These are phyloP conservation scores for Pocillopora verrucosa DNA, from an alignment of 64 coral and sea anemone genomes.

Conservation along the genomic window DNA sequence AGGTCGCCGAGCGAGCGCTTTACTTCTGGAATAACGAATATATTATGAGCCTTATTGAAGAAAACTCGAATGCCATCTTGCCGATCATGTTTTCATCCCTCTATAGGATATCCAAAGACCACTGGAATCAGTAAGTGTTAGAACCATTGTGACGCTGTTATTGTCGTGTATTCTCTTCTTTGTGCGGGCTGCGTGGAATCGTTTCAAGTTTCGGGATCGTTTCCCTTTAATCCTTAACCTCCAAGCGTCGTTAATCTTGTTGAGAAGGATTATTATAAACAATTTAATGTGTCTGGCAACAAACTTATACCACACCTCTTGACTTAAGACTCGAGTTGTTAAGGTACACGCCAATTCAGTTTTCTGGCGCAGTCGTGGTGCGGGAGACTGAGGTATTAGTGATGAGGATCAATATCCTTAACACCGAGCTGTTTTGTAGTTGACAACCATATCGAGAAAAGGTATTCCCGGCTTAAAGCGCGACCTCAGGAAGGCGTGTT, in stretches of 20 bases:
- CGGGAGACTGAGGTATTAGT: too few relatives aligned
- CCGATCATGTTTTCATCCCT: slow-evolving; percentile 99
- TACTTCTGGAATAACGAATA: slow-evolving; percentile 99
- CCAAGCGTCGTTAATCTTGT: too few relatives aligned
- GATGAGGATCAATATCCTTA: too few relatives aligned
- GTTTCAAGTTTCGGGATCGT: too few relatives aligned
- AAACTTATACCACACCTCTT: not conserved
- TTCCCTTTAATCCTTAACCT: too few relatives aligned
- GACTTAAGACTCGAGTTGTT: not conserved
- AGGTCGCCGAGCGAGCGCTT: slow-evolving; percentile 96
- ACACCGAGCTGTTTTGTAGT: too few relatives aligned
- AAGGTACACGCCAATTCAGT: not conserved
- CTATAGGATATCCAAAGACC: slow-evolving; percentile 99
- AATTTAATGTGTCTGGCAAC: not conserved
- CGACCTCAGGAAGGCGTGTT: too few relatives aligned
- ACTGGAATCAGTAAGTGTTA: slow-evolving; percentile 98
- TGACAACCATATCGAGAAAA: too few relatives aligned
- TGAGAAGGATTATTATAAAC: too few relatives aligned
- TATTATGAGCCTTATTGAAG: slow-evolving; percentile 99
- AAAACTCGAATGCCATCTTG: slow-evolving; percentile 92
- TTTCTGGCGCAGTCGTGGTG: too few relatives aligned
- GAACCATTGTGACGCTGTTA: not conserved
- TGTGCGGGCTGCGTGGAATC: not conserved
- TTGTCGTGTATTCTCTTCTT: not conserved
- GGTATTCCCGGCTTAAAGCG: too few relatives aligned